Evolutionary conservation across 2,888 invertebrate genomes (phyloP).

Genomic region (Schrankia costaestrigalis): DNA sequence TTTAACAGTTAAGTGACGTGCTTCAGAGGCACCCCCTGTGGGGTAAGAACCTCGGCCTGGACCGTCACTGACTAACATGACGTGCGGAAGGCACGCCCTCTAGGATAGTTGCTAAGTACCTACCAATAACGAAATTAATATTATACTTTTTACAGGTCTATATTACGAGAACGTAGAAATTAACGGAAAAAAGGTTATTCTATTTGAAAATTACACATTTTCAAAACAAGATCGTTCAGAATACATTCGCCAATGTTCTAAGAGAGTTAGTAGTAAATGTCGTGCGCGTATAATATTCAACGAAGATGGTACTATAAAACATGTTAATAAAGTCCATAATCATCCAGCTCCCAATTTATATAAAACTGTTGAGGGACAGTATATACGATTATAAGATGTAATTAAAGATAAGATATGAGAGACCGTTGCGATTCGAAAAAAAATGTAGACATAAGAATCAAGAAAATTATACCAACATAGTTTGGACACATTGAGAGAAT

Average conservation of each 20-base stretch:
- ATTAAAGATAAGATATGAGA: background rate
- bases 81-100: no score
- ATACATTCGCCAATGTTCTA: constrained; percentile 1
- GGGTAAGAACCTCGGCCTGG: no score
- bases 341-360: constrained; percentile 8
- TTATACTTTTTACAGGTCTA: background rate
- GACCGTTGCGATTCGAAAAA: no score
- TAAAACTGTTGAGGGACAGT: constrained; percentile 4
- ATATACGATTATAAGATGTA: constrained; percentile 1
- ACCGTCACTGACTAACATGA: no score
- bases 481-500: no score
- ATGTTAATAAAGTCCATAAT: constrained; percentile 16
- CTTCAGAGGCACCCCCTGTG: no score
- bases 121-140: no score
- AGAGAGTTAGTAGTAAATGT: constrained; percentile 1
- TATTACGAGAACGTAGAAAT: background rate
- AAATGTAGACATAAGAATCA: no score
- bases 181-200: constrained; percentile 8
- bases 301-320: background rate
- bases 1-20: no score
- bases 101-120: no score
- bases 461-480: no score
- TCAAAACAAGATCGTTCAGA: constrained; percentile 3
- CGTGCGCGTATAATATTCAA: constrained; percentile 1
- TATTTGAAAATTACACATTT: constrained; percentile 12